Base-by-base conservation (phyloP, 2,888 invertebrate genomes). In the Mystacides longicornis region DNA sequence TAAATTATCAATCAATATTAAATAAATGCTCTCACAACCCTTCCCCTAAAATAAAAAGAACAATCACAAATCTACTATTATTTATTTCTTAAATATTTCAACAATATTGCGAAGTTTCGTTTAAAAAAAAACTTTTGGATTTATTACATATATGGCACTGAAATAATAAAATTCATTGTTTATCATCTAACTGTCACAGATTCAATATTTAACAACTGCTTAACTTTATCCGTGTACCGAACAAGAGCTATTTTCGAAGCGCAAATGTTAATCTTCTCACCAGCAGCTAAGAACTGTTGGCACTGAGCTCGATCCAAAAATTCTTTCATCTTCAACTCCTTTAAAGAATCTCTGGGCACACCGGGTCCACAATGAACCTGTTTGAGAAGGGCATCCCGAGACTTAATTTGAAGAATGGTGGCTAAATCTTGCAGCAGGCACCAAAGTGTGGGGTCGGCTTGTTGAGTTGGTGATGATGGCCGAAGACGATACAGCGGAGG, bases 181-280 rank as follows among this genome's bases (percentile, higher is more conserved):
- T 79, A 79, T 78, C 81, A 80, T 75, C 81, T 79, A 71, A 89
- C 82, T 62, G 83, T 73, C 62, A 86, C 82, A 60, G 84, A 85
- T 73, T 91, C 90, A 57, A 91, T 86, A 69, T 87, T 89, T 65
- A 92, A 79, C 68, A 92, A 79, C 72, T 87, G 86, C 65, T 83
- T 81, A 63, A 93, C 86, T 69, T 85, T 87, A 66, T 91, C 89
- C 64, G 89, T 91, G 74, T 91, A 90, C 68, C 86, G 83, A 62
- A 93, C 85, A 55, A 93, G 81, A 51, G 86, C 83, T 64, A 91
- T 86, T 71, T 89, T 89, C 49, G 89, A 87, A 45, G 87, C 86
- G 56, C 89, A 81, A 54, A 87, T 83, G 69, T 89, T 89, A 58
- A 90, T 79, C 67, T 87, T 86, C 68, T 88, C 89, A 27, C 88